Evolutionary conservation across 2,888 invertebrate genomes (phyloP), one percentile per base, ranked within the genome.

Genomic region (Tortrix viridana): DNA sequence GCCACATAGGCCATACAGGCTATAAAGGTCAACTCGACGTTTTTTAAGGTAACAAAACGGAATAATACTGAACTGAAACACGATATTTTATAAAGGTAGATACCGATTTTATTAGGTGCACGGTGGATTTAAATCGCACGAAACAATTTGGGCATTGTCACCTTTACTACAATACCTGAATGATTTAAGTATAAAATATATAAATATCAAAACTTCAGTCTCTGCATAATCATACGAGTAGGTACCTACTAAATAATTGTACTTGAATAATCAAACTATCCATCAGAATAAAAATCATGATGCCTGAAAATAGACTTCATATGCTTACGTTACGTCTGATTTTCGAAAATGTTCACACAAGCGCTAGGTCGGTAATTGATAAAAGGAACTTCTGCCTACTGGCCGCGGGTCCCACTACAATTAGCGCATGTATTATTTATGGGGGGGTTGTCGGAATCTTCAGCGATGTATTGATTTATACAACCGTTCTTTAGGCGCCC

Each of bases 391-490:
- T 69, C 77, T 81, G 79, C 81, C 80, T 85, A 82, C 77, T 81
- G 81, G 81, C 77, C 80, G 82, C 77, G 72, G 71, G 60, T 77
- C 76, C 75, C 76, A 76, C 79, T 78, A 71, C 79, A 85, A 87
- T 89, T 85, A 88, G 72, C 65, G 70, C 71, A 74, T 79, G 70
- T 76, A 73, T 82, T 80, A 84, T 85, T 85, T 79, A 83, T 80
- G 71, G 73, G 68, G 65, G 70, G 72, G 75, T 74, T 68, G 75
- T 69, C 69, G 72, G 69, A 69, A 71, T 81, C 75, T 80, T 77
- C 76, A 71, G 74, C 71, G 73, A 74, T 79, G 74, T 83, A 85
- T 86, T 85, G 85, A 87, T 88, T 87, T 84, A 85, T 84, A 74
- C 73, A 74, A 73, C 72, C 75, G 74, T 79, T 77, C 74, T 74